Base-by-base conservation (phyloP, 2,888 invertebrate genomes). In the Microdon myrmicae region DNA sequence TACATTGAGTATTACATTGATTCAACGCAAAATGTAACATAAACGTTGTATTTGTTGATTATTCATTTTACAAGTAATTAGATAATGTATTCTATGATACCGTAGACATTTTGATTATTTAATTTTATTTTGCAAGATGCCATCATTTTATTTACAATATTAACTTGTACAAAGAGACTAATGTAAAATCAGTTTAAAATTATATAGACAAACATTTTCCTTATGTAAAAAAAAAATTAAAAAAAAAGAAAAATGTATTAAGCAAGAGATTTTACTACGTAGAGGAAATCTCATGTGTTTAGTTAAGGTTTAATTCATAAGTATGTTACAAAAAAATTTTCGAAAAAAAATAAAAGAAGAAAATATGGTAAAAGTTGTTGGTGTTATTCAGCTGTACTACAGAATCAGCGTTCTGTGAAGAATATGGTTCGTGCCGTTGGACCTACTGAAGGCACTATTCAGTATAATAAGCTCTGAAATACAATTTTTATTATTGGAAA, bases 221-320 rank as follows among this genome's bases (percentile, higher is more conserved):
- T 47, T 23, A 44, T 44, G 9, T 16, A n/a, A 41, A 19, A 37
- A 49, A 45, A 20, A n/a, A n/a, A 31, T 4, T 3, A 17, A 28
- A 34, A 8, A 12, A 17, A 26, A 48, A 43, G 23, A 14, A 25
- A 41, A 35, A 28, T 2, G 2, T 2, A 17, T n/a, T n/a, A n/a
- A n/a, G n/a, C n/a, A n/a, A n/a, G n/a, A n/a, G 23, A 32, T 17
- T 13, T 49, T 28, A 44, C 19, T 49, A 45, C 28, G 44, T 4
- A 32, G 25, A 25, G 28, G 9, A 32, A 29, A 47, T 41, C 44
- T 51, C 26, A 29, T 43, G 28, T 31, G 45, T 44, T 60, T 44
- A 39, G 34, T 44, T 61, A 49, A 61, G 41, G 41, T 58, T 53
- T 41, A 26, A 45, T 47, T 53, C 49, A 10, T 47, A 45, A 49